Base-by-base conservation (phyloP, 2,113 vertebrate genomes). In the Laticauda laticaudata region DNA sequence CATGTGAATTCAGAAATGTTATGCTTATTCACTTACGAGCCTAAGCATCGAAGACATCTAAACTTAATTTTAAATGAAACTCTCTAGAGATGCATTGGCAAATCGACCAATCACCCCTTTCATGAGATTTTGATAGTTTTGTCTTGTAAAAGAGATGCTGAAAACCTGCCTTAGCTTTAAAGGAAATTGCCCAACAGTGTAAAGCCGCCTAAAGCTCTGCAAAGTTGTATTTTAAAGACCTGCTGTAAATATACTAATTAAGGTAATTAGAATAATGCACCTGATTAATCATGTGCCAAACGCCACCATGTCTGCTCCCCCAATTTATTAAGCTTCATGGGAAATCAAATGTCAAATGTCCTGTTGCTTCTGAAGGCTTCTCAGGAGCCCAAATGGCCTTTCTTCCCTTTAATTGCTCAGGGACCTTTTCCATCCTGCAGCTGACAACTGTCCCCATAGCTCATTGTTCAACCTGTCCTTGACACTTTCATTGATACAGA, bases 271-370 rank as follows among this genome's bases (percentile, higher is more conserved):
- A 94, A 87, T 21, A 69, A 1, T 61, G 12, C 15, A 92, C 92
- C 90, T 1, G 75, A 8, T 90, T 94, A 91, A 90, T 95, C 90
- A 54, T 81, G 39, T 86, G 88, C 91, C 95, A 91, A 90, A 26
- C 54, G 91, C 7, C 3, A 55, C 92, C 75, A 87, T 5, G 94
- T 96, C 88, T 6, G 43, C 88, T 86, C 93, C 93, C 88, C 92
- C 0, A 88, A 23, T 56, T 94, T 94, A 91, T 90, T 91, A 75
- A 1, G 88, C 92, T 94, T 29, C 14, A 26, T 89, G 1, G 91
- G 81, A 87, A 96, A 93, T 95, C 92, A 94, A 94, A 2, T 92
- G 90, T 56, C 34, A 91, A 39, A 55, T 86, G n/a, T 86, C 75
- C 45, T 11, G n/a, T 69, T 94, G 26, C 64, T 20, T 92, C 92